Base-by-base conservation (phyloP, 2,113 vertebrate species). In the Taxidea taxus region DNA sequence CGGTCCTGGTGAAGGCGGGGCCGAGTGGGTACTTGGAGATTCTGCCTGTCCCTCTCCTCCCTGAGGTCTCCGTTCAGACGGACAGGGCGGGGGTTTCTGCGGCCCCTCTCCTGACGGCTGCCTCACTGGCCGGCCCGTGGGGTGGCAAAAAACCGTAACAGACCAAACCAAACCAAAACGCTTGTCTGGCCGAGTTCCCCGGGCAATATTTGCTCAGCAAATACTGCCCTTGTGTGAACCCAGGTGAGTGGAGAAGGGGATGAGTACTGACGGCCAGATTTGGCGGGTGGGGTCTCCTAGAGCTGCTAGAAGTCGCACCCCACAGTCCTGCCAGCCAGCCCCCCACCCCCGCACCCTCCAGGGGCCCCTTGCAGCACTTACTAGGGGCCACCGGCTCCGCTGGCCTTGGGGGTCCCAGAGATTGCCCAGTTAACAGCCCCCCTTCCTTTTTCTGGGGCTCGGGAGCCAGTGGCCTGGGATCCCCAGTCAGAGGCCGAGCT, bases 201-300 rank as follows among this genome's bases (percentile, higher is more conserved):
- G 93, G 97, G 97, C 97, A 72, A 18, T 98, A 92, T 98, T 98
- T 98, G 96, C 96, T 97, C 89, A 98, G 98, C 97, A 98, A 97
- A 98, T 98, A 97, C 90, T 64, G 93, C 93, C 90, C 97, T 98
- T 96, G 94, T 96, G 94, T 98, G 97, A 96, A 90, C 86, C 84
- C 97, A 93, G 97, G 95, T 98, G 97, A 98, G 98, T 49, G 91
- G 98, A 98, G 97, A 95, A 97, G 98, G 97, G 98, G 97, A 94
- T 66, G 90, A 91, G 90, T 97, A 56, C 98, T 97, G 98, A 66
- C 98, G 97, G 98, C 98, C 94, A 86, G 97, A 95, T 98, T 0
- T 51, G 78, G 74, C 66, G 5, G 18, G 81, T 25, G 4, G 31
- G 20, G 6, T 5, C 58, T 25, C 62, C 16, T 37, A 7, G 27